Conservation (phyloP, 1,140 invertebrate genomes). For the Heliconius congener region DNA sequence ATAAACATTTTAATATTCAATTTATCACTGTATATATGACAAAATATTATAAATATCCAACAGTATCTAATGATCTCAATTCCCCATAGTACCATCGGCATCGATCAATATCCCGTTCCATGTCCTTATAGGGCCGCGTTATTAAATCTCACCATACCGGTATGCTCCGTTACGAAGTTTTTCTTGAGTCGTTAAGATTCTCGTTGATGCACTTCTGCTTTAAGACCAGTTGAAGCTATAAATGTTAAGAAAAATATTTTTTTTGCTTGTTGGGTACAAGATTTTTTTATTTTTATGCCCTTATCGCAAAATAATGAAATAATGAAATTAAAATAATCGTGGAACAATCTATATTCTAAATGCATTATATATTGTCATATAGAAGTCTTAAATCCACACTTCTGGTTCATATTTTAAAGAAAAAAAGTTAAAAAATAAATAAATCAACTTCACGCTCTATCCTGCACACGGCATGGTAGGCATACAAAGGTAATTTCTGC, state of each 20-base stretch:
- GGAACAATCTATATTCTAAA: too few species aligned
- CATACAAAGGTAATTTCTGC: too few species aligned
- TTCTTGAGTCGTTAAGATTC: constrained; percentile 46
- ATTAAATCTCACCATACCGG: constrained; percentile 73
- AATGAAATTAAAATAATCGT: too few species aligned
- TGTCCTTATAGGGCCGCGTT: constrained; percentile 48
- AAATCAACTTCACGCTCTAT: too few species aligned
- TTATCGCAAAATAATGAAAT: too few species aligned
- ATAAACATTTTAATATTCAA: too few species aligned
- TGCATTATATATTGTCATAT: too few species aligned
- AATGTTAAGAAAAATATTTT: not conserved
- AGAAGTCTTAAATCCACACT: too few species aligned
- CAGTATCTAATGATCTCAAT: constrained; percentile 20
- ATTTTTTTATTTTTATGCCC: not conserved
- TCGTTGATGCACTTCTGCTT: constrained; percentile 24
- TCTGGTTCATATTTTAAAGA: too few species aligned
- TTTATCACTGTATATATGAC: not conserved
- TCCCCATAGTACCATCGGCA: constrained; percentile 17
- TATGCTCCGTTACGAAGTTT: constrained; percentile 65
- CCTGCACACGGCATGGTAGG: too few species aligned
- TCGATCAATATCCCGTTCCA: constrained; percentile 29
- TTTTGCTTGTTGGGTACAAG: not conserved
- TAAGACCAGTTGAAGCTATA: not conserved
- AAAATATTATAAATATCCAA: constrained; percentile 15
- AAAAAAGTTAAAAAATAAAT: too few species aligned